Percentiles rank a stretch among this genome's conserved stretches.
These are phyloP conservation scores for Sminthopsis crassicaudata DNA, from an alignment of 2,113 vertebrate species.

Conservation along the genomic window DNA sequence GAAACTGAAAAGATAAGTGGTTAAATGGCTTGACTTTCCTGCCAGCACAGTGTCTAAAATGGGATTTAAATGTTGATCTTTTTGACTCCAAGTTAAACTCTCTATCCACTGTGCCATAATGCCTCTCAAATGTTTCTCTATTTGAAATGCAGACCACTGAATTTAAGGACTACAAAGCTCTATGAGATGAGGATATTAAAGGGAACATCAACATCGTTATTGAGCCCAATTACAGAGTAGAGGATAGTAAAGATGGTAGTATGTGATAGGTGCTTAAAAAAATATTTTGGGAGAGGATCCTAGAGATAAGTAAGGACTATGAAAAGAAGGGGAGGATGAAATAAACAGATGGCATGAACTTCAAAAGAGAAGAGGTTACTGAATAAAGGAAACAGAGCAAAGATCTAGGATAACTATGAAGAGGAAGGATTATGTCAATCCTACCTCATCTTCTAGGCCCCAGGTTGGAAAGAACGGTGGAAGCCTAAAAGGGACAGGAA, in stretches of 20 bases:
- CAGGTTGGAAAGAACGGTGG: not conserved
- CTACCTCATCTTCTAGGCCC: not conserved
- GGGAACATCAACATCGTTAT: not conserved
- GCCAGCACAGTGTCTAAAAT: not conserved
- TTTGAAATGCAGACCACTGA: not conserved
- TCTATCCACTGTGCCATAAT: not conserved
- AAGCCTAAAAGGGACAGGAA: not conserved
- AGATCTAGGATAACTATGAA: not conserved
- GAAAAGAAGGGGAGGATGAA: too few relatives aligned
- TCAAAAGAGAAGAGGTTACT: not conserved
- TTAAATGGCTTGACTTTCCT: not conserved
- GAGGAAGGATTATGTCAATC: not conserved
- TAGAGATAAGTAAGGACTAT: not conserved
- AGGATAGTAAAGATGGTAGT: not conserved
- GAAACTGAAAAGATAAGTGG: not conserved
- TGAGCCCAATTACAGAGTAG: not conserved
- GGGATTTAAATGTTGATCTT: not conserved
- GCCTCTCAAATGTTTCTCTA: not conserved
- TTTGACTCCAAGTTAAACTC: not conserved
- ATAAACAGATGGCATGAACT: too few relatives aligned
- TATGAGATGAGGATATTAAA: not conserved
- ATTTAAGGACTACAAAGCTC: not conserved
- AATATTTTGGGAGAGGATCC: not conserved
- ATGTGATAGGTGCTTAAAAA: not conserved
- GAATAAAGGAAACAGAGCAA: not conserved